phyloP scores from a whole-genome alignment of 2,797 vertebrate species.

The Masticophis lateralis region DNA sequence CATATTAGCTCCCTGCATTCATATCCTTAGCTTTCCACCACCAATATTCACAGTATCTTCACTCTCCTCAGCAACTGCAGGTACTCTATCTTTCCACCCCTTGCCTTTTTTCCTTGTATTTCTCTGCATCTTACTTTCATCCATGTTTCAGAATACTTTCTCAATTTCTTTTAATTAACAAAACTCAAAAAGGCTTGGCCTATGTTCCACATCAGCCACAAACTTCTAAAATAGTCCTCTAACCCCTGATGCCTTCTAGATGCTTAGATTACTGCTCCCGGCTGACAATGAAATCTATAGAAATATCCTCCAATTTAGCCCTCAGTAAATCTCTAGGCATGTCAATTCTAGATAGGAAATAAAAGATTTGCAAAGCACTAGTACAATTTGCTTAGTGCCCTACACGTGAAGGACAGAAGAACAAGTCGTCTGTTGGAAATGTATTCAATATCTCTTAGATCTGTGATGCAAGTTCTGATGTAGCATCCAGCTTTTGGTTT shows the following conservation, averaged over 20 bases:
- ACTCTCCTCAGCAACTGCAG: background rate
- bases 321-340: background rate
- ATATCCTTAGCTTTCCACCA: background rate
- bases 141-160: background rate
- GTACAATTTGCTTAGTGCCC: background rate
- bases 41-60: background rate
- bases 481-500: background rate
- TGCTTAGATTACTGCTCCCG: background rate
- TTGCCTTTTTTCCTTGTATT: background rate
- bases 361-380: background rate
- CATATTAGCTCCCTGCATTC: background rate
- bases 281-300: background rate
- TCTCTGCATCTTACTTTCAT: background rate
- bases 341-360: background rate
- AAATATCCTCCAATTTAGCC: background rate
- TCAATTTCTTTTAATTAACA: background rate
- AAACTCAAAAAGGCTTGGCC: background rate
- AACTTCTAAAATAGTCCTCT: background rate
- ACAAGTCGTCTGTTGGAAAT: background rate
- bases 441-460: background rate
- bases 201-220: background rate
- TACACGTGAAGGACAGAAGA: background rate
- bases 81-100: background rate
- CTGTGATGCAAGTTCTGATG: background rate
- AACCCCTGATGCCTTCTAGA: background rate